Conservation (phyloP, 2,797 vertebrate genomes). For the Argentina silus region DNA sequence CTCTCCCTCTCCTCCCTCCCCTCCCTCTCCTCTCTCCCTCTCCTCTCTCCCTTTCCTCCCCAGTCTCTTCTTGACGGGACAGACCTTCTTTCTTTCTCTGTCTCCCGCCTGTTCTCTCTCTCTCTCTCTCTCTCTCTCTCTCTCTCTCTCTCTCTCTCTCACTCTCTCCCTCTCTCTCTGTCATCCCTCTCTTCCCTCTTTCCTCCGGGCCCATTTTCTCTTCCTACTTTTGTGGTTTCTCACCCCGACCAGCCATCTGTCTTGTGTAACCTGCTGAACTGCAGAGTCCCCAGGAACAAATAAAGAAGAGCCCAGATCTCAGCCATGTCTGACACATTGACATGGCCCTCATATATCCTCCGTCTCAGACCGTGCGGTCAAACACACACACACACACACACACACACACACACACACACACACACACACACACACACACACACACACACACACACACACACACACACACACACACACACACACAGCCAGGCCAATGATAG, state of each 20-base stretch:
- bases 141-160: conserved; percentile 14
- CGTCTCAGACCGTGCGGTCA: background rate
- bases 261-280: conserved; percentile 22
- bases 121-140: background rate
- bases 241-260: conserved; percentile 44
- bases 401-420: too few species aligned
- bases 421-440: too few species aligned
- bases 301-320: conserved; percentile 7
- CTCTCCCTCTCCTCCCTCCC: background rate
- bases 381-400: too few species aligned
- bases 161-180: conserved; percentile 21
- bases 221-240: conserved; percentile 39
- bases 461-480: too few species aligned
- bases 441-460: too few species aligned
- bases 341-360: conserved; percentile 19
- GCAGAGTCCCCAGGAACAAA: conserved; percentile 25
- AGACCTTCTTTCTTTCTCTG: background rate
- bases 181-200: conserved; percentile 28
- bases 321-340: conserved; percentile 19
- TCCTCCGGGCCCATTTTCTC: conserved; percentile 42
- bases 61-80: conserved; percentile 3
- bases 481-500: conserved; percentile 19
- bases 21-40: background rate
- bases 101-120: background rate
- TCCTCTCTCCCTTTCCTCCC: background rate